These are phyloP conservation scores for Ficedula albicollis DNA, from an alignment of 2,797 vertebrate species.

Conservation along the genomic window DNA sequence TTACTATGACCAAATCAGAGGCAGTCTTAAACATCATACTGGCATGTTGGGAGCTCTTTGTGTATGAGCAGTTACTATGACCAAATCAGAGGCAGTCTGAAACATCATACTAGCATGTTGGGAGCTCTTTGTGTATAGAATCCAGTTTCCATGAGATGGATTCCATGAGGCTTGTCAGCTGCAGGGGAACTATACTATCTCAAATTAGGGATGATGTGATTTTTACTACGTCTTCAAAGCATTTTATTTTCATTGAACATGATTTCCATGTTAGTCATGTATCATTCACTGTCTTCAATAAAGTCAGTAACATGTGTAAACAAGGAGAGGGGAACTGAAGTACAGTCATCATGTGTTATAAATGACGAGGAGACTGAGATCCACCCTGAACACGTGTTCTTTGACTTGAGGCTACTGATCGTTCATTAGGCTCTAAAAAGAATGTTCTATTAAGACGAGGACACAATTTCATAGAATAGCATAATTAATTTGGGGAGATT, in stretches of 20 bases:
- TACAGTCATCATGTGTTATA: not conserved
- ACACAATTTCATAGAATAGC: not conserved
- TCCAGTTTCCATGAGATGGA: not conserved
- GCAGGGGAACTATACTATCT: not conserved
- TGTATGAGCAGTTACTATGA: not conserved
- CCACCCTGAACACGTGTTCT: not conserved
- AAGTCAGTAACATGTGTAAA: slow-evolving; percentile 33
- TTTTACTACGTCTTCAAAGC: slow-evolving; percentile 9
- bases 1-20: not conserved
- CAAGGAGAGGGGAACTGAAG: slow-evolving; percentile 14
- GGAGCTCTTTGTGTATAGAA: not conserved
- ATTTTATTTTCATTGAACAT: slow-evolving; percentile 1
- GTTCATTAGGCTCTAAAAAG: not conserved
- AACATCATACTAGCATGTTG: not conserved
- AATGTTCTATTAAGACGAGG: not conserved
- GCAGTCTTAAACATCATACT: not conserved
- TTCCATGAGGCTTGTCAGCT: not conserved
- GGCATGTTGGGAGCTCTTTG: not conserved
- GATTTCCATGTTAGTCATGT: slow-evolving; percentile 25
- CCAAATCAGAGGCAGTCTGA: not conserved
- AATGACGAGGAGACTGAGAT: not conserved
- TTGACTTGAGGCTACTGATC: not conserved
- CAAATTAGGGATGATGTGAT: slow-evolving; percentile 12
- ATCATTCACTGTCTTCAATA: not conserved
- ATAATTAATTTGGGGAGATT: not conserved